Base-by-base conservation (phyloP, 2,888 invertebrate species). In the Lampropteryx suffumata region DNA sequence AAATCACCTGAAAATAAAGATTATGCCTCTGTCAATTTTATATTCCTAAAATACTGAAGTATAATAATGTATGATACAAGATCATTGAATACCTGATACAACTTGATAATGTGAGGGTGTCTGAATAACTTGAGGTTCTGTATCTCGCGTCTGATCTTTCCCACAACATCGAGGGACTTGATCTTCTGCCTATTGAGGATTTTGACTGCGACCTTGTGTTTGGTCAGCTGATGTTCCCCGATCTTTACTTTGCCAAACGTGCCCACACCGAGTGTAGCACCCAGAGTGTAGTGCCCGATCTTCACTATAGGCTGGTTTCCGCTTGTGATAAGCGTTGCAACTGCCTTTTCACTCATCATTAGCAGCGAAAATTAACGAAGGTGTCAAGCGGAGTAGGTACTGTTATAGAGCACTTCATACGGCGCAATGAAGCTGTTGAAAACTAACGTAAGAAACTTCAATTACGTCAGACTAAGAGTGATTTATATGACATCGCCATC, bases 191-290 rank as follows among this genome's bases (percentile, higher is more conserved):
- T 93, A 82, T 99, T 99, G 34, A 99, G 90, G 62, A 99, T 99
- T 86, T 99, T 99, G 0, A 99, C 97, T 35, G 99, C 99, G 33
- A 99, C 99, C 89, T 99, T 99, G 85, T 99, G 99, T 64, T 97
- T 97, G 1, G 99, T 99, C 55, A 98, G 89, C 73, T 98, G 97
- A 91, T 99, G 99, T 76, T 98, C 98, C 7, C 99, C 99, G 73
- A 99, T 98, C 92, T 99, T 99, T 1, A 99, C 99, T 92, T 99
- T 99, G 49, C 99, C 99, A 90, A 99, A 99, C 3, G 99, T 99
- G 21, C 99, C 99, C 28, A 98, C 97, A 28, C 99, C 99, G 33
- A 99, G 91, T 1, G 93, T 93, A 26, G 86, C 84, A 0, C 99
- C 99, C 40, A 99, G 90, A 44, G 97, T 95, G 84, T 99, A 99